Base-by-base conservation (phyloP, 2,797 vertebrate genomes). In the Semaprochilodus insignis region DNA sequence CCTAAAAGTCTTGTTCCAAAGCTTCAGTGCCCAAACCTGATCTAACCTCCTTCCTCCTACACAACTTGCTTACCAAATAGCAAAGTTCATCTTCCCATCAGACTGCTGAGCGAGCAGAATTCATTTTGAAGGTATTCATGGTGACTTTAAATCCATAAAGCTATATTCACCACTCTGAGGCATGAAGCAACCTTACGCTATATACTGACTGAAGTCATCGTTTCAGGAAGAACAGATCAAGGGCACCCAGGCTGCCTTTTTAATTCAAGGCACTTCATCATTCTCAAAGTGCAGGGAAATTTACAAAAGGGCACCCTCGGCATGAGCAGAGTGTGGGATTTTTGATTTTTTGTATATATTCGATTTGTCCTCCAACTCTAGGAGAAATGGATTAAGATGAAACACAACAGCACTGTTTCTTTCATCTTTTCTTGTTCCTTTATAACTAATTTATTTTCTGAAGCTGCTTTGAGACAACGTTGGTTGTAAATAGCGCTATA, bases 121-220 rank as follows among this genome's bases (percentile, higher is more conserved):
- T 80, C 25, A 44, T 31, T 71, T 75, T n/a, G 83, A 72, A 84
- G 86, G 81, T 14, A 70, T 40, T 81, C 40, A 85, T 74, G 74
- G 85, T 85, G 57, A 59, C 57, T 85, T 73, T 27, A 57, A 75
- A 62, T 85, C 85, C 63, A n/a, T 75, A 75, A 36, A 52, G 84
- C 88, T 88, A 85, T 83, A 73, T 84, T 85, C 81, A 84, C 89
- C 89, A 13, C 11, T 40, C 40, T 40, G 86, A 75, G n/a, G 82
- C 87, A 81, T 77, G 85, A 81, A 40, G 4, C 52, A 27, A 19
- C 23, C 72, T 27, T 48, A 6, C 1, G 44, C 65, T 34, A 54
- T 67, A 55, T 60, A 76, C 15, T 16, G 63, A 19, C 40, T 15
- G 23, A 36, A 31, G 74, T 40, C 75, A 70, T n/a, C 34, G 36